Evolutionary conservation across 1,140 invertebrate species (phyloP), one percentile per base, ranked within the genome.

Genomic region (Ostrea edulis): DNA sequence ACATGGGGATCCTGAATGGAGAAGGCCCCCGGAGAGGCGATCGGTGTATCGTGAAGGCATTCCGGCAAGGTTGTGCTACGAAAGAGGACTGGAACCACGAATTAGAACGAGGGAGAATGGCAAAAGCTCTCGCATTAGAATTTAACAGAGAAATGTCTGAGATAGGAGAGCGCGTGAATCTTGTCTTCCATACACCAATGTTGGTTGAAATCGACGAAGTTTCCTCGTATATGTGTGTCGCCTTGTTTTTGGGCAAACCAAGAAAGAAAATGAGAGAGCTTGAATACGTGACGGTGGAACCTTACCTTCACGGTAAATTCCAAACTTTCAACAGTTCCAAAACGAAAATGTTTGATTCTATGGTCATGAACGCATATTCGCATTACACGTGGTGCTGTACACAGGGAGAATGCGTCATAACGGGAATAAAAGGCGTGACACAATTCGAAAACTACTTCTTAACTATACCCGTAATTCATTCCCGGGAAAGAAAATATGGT

Each of bases 171-270:
- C 77, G 58, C 17, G 84, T 71, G 12, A 82, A 86, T 14, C 86
- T 90, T 25, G 52, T 71, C 17, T 90, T 90, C 29, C 81, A 58
- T 22, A 82, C 87, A 5, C 89, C 90, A 1, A 87, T 90, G 52
- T 55, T 90, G 51, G 89, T 86, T n/a, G 90, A 89, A 82, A 89
- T 90, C 3, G 89, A 89, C 62, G 88, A 87, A 44, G 88, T 89
- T 3, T 89, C 88, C 0, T 85, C 84, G 25, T 89, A 71, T 44
- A 89, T 87, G 84, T 89, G 89, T 20, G 58, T 89, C 8, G 82
- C 86, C 17, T 53, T 89, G n/a, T 53, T 89, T 11, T 20, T 89
- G 29, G 58, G 89, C 58, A 89, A 89, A 77, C 89, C 89, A 11
- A 68, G 71, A 14, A 89, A 89, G 81, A 87, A 87, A 77, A 87